Evolutionary conservation across 1,140 invertebrate genomes (phyloP).

Genomic region (Cherax quadricarinatus): DNA sequence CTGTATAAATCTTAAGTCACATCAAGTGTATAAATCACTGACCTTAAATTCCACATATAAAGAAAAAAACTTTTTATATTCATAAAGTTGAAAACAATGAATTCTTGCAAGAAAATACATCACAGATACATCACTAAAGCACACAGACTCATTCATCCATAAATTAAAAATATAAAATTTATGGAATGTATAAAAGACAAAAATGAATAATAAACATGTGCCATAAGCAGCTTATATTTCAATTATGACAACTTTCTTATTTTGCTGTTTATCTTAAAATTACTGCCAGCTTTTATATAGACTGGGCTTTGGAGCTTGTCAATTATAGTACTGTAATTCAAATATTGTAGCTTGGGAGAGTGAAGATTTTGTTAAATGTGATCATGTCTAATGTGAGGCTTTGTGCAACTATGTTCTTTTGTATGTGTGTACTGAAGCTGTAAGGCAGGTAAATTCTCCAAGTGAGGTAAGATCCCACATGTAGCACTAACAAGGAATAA

Average conservation of each 20-base stretch:
- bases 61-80: not conserved
- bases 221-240: not conserved
- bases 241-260: not conserved
- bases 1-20: not conserved
- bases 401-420: not conserved
- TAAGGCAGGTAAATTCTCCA: not conserved
- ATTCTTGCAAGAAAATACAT: not conserved
- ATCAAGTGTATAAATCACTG: not conserved
- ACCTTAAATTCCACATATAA: not conserved
- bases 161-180: conserved; percentile 6
- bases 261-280: not conserved
- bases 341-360: not conserved
- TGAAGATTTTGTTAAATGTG: not conserved
- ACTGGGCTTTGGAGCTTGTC: not conserved
- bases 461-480: no score
- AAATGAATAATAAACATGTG: not conserved
- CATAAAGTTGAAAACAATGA: no score
- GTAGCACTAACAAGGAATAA: no score
- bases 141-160: not conserved
- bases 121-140: not conserved
- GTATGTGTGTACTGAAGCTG: not conserved
- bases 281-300: not conserved
- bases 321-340: not conserved
- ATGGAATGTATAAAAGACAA: not conserved
- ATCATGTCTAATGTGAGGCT: not conserved